Evolutionary conservation across 2,888 invertebrate genomes (phyloP), one percentile per base, ranked within the genome.

Genomic region (Lasioglossum lativentre): DNA sequence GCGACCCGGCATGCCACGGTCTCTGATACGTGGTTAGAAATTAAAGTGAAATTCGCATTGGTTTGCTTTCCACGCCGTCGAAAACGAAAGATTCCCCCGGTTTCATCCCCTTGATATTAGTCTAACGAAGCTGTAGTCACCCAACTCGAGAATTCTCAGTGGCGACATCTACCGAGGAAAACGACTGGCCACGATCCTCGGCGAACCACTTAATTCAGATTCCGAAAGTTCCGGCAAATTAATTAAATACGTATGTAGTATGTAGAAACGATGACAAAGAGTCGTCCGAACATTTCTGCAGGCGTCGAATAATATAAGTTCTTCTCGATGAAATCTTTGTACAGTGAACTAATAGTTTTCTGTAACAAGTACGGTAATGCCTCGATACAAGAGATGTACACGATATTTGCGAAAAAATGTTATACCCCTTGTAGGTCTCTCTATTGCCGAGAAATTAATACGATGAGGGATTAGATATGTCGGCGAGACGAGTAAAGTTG

Each of bases 21-120:
- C 74, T 66, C 70, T 52, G 78, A 82, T 86, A 82, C 80, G 82
- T 78, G 77, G 86, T 75, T 56, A 72, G 83, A 81, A 87, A 86
- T 83, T 86, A 78, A 79, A 80, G 82, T 68, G 78, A 83, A 78
- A 82, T 87, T 83, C 79, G 19, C 74, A 42, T 86, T 86, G 63
- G 80, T 85, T 85, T 73, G 66, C 78, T 56, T 72, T 78, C 73
- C 80, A 38, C 68, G 59, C 78, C 38, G 73, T 38, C 70, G 34
- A 71, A 74, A 86, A 72, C 78, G 80, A 86, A 81, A 85, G 86
- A 81, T 78, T 85, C 72, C 38, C 42, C 66, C 52, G n/a, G 19
- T 23, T 27, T 6, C 42, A 40, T n/a, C 42, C 45, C 63, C 0
- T 19, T 59, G 75, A 81, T 86, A 85, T 85, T 85, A 86, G 75